Evolutionary conservation across 1,140 invertebrate genomes (phyloP).

Genomic region (Drosophila melanica): DNA sequence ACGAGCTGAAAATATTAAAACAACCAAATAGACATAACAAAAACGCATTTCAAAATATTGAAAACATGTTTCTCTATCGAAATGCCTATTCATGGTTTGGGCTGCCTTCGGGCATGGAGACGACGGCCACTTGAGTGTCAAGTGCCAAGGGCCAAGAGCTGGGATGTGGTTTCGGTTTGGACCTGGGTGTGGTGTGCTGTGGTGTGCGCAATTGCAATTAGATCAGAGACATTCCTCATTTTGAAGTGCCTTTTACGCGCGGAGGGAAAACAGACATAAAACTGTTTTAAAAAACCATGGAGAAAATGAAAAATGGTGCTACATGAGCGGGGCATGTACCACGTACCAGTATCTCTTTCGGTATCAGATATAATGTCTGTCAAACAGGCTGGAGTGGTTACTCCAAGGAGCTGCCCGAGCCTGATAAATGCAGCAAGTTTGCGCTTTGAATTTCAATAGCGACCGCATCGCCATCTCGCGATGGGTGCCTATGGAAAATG

Average conservation of each 20-base stretch:
- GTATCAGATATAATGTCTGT: slow-evolving; percentile 40
- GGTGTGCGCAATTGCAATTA: slow-evolving; percentile 58
- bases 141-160: slow-evolving; percentile 54
- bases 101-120: slow-evolving; percentile 15
- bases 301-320: slow-evolving; percentile 74
- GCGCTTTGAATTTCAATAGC: slow-evolving; percentile 82
- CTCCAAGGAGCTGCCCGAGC: slow-evolving; percentile 28
- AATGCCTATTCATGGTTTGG: slow-evolving; percentile 27
- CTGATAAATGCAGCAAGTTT: slow-evolving; percentile 80
- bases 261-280: slow-evolving; percentile 47
- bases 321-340: slow-evolving; percentile 67
- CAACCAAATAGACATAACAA: slow-evolving; percentile 22
- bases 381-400: slow-evolving; percentile 12
- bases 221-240: slow-evolving; percentile 75
- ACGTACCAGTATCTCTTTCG: slow-evolving; percentile 18
- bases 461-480: slow-evolving; percentile 33
- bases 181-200: no score
- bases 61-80: slow-evolving; percentile 69
- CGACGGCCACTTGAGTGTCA: slow-evolving; percentile 63
- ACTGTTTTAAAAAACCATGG: slow-evolving; percentile 58
- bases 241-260: slow-evolving; percentile 47
- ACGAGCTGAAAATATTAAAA: slow-evolving; percentile 66
- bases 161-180: slow-evolving; percentile 13
- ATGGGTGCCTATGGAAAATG: slow-evolving; percentile 56
- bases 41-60: slow-evolving; percentile 71